Evolutionary conservation across 2,888 invertebrate species (phyloP).

Genomic region (Dinocampus coccinellae): DNA sequence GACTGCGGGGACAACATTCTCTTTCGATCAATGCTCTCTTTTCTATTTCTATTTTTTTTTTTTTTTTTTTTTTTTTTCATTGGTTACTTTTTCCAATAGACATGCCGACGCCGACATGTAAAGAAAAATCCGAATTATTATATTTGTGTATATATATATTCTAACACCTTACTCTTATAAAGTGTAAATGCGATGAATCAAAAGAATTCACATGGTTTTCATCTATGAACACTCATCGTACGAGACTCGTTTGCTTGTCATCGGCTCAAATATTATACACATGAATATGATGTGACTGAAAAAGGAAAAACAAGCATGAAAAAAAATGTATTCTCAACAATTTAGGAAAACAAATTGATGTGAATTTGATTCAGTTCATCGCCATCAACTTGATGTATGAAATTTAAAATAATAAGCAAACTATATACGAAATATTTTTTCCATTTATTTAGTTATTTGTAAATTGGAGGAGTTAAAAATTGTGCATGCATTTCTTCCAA

Average conservation of each 20-base stretch:
- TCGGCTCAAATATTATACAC: background rate
- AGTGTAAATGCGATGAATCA: conserved; percentile 26
- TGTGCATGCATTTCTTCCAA: background rate
- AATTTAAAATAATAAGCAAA: background rate
- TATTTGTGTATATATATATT: background rate
- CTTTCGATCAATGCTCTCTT: conserved; percentile 35
- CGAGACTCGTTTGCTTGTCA: background rate
- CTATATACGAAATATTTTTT: conserved; percentile 10
- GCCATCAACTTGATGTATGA: background rate
- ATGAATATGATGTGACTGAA: conserved; percentile 20
- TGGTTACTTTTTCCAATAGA: conserved; percentile 6
- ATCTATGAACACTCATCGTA: background rate
- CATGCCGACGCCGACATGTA: conserved; percentile 12
- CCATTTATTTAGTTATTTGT: background rate
- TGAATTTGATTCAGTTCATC: background rate
- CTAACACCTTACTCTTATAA: conserved; percentile 40
- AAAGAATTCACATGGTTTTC: conserved; percentile 35
- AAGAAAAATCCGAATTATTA: conserved; percentile 34
- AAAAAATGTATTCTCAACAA: background rate
- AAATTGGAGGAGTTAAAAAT: conserved; percentile 5
- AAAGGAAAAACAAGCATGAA: background rate
- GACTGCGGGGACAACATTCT: conserved; percentile 38
- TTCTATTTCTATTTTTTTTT: no score
- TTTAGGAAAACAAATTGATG: conserved; percentile 13
- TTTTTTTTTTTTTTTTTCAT: conserved; percentile 28